phyloP scores from a whole-genome alignment of 2,888 invertebrate species.

The Perizoma flavofasciatum region DNA sequence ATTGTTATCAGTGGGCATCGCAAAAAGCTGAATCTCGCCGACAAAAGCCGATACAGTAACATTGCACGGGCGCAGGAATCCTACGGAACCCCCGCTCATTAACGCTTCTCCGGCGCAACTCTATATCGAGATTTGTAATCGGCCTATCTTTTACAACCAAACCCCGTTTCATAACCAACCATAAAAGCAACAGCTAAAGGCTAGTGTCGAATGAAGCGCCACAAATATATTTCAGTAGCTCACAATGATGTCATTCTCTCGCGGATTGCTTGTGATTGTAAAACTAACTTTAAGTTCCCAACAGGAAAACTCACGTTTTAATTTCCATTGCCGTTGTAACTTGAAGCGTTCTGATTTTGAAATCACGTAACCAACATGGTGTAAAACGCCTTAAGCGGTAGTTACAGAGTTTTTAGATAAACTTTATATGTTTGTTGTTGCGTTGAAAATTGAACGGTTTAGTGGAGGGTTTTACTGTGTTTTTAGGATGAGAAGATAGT shows the following conservation, averaged over 20 bases:
- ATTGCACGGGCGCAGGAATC: conserved; percentile 69
- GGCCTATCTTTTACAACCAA: conserved; percentile 42
- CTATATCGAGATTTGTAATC: conserved; percentile 43
- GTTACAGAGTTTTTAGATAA: conserved; percentile 10
- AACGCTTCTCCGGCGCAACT: conserved; percentile 70
- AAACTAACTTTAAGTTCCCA: conserved; percentile 18
- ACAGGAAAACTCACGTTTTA: conserved; percentile 6
- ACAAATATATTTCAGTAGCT: conserved; percentile 18
- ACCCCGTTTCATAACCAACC: conserved; percentile 26
- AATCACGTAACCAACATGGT: neutral
- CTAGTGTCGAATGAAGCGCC: conserved; percentile 17
- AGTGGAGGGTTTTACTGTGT: conserved; percentile 18
- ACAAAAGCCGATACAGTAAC: conserved; percentile 79
- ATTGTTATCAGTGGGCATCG: conserved; percentile 70
- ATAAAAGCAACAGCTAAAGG: neutral
- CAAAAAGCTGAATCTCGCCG: conserved; percentile 78
- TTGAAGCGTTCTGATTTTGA: conserved; percentile 26
- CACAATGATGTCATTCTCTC: conserved; percentile 18
- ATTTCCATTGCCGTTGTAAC: neutral
- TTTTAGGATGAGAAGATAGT: conserved; percentile 40
- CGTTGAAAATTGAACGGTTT: conserved; percentile 11
- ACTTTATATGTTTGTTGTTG: conserved; percentile 5
- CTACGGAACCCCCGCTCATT: conserved; percentile 76
- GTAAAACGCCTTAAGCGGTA: conserved; percentile 31
- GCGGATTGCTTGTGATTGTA: conserved; percentile 6